Conservation (phyloP, 2,113 vertebrate genomes). For the Labeo catla region DNA sequence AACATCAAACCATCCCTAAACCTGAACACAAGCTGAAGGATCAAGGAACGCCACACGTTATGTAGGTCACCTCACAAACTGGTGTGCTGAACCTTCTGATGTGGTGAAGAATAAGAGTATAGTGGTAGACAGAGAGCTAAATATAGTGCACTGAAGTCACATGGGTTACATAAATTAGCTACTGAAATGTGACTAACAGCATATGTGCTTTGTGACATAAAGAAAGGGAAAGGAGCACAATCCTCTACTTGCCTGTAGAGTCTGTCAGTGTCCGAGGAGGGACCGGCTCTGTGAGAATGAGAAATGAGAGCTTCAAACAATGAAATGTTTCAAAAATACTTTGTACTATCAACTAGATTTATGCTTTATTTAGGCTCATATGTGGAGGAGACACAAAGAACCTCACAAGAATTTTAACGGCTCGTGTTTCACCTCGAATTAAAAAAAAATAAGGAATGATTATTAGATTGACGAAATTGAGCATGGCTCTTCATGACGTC, state of each 20-base stretch:
- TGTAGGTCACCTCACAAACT: conserved; percentile 41
- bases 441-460: neutral
- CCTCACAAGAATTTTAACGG: neutral
- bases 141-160: conserved; percentile 41
- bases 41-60: conserved; percentile 4
- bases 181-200: conserved; percentile 2
- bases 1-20: neutral
- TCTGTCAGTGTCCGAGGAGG: conserved; percentile 84
- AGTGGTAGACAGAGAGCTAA: conserved; percentile 31
- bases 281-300: conserved; percentile 83
- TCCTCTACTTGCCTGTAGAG: conserved; percentile 84
- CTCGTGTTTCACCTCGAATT: neutral
- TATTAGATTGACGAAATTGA: neutral
- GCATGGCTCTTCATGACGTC: too few relatives aligned
- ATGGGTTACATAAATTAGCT: conserved; percentile 26
- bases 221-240: conserved; percentile 27
- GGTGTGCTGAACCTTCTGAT: conserved; percentile 24
- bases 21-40: neutral
- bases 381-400: neutral
- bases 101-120: neutral
- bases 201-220: neutral
- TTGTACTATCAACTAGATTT: conserved; percentile 16
- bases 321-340: conserved; percentile 36
- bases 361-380: neutral
- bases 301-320: conserved; percentile 72